Percentiles rank a stretch among this genome's conserved stretches.
These are phyloP conservation scores for Tenebrio molitor DNA, from an alignment of 1,140 invertebrate species.

Conservation along the genomic window DNA sequence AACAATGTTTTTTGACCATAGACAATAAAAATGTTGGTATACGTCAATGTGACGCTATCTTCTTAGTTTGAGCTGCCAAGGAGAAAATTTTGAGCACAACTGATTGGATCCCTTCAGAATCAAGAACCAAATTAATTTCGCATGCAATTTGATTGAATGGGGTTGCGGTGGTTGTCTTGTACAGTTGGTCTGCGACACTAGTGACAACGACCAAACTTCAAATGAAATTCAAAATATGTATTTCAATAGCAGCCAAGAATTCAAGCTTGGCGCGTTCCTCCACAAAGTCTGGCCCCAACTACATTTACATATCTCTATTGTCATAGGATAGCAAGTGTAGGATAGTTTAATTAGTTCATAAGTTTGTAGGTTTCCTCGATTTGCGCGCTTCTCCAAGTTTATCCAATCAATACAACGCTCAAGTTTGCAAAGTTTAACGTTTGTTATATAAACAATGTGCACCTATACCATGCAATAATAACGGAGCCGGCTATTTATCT, in stretches of 20 bases:
- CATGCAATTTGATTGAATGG: no score
- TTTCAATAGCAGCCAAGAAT: constrained; percentile 36
- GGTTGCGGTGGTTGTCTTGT: not conserved
- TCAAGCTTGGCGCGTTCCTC: constrained; percentile 45
- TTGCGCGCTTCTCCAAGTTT: constrained; percentile 60
- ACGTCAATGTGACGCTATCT: no score
- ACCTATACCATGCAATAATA: constrained; percentile 60
- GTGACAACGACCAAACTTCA: constrained; percentile 7
- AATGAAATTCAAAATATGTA: constrained; percentile 43
- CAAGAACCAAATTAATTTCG: no score
- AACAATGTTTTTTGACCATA: no score
- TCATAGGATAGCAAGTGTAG: constrained; percentile 62
- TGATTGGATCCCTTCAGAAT: no score
- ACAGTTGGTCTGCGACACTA: constrained; percentile 1
- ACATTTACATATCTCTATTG: constrained; percentile 66
- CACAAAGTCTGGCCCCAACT: constrained; percentile 56
- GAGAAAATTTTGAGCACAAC: no score
- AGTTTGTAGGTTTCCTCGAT: constrained; percentile 63
- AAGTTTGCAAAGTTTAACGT: constrained; percentile 63
- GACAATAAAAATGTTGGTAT: no score
- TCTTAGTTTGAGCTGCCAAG: no score
- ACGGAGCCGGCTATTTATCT: constrained; percentile 60
- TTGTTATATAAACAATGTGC: constrained; percentile 65
- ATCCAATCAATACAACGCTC: constrained; percentile 63
- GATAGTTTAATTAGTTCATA: constrained; percentile 66